Conservation (phyloP, 2,797 vertebrate species). For the Microcaecilia unicolor region DNA sequence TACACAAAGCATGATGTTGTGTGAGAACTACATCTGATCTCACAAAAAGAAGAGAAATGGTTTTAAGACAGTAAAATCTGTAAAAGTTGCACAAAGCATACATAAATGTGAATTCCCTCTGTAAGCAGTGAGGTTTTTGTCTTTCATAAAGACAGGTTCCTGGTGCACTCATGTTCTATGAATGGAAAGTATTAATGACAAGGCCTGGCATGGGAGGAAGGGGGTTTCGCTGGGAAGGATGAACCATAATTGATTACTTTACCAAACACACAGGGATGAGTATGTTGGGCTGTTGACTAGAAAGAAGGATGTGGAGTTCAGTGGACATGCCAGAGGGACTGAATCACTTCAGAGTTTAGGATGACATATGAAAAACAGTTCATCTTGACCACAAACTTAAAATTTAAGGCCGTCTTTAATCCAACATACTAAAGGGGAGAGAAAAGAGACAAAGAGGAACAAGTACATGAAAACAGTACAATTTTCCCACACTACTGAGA, state of each 20-base stretch:
- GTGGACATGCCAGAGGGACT: conserved; percentile 8
- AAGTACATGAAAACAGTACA: conserved; percentile 29
- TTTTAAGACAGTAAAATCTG: too few relatives aligned
- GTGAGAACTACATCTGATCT: too few relatives aligned
- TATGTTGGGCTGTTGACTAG: conserved; percentile 14
- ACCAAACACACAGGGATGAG: conserved; percentile 12
- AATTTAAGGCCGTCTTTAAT: too few relatives aligned
- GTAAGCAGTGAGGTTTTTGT: not conserved
- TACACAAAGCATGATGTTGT: too few relatives aligned
- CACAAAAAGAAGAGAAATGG: too few relatives aligned
- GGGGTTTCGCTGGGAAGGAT: conserved; percentile 16
- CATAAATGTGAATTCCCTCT: too few relatives aligned
- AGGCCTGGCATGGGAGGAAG: not conserved
- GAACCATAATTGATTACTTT: conserved; percentile 1
- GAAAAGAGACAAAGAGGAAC: conserved; percentile 35
- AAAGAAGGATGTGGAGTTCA: conserved; percentile 5
- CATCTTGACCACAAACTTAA: conserved; percentile 20
- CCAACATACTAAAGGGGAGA: too few relatives aligned
- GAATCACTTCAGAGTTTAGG: conserved; percentile 24
- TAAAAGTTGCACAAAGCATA: too few relatives aligned
- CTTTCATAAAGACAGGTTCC: not conserved
- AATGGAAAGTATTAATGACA: conserved; percentile 1
- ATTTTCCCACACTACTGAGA: conserved; percentile 28
- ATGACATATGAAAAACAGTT: conserved; percentile 35
- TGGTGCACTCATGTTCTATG: not conserved